These are phyloP conservation scores for Gryllus longicercus DNA, from an alignment of 2,888 invertebrate genomes.

Conservation along the genomic window DNA sequence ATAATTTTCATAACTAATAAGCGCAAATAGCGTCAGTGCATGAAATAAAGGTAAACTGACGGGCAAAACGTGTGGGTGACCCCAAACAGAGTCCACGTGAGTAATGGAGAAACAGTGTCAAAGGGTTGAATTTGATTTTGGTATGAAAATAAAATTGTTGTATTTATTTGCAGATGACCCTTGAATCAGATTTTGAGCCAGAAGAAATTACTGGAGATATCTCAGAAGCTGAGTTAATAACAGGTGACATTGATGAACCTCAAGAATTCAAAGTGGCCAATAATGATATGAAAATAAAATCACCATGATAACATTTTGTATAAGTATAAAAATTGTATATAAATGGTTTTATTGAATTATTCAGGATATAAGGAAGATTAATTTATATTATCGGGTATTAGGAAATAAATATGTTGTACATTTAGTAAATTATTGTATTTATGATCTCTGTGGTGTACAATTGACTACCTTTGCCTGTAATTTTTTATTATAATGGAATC, in stretches of 20 bases:
- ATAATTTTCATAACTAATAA: too few species aligned
- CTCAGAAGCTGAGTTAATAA: slow-evolving; percentile 25
- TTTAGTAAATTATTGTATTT: slow-evolving; percentile 20
- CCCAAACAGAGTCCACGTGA: too few species aligned
- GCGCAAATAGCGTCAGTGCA: too few species aligned
- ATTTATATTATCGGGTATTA: not conserved
- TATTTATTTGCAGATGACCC: not conserved
- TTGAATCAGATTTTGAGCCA: slow-evolving; percentile 34
- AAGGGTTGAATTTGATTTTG: too few species aligned
- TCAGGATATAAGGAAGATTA: not conserved
- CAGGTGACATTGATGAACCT: slow-evolving; percentile 29
- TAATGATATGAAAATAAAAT: not conserved
- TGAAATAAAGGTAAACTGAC: too few species aligned
- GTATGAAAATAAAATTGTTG: too few species aligned
- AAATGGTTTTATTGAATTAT: not conserved
- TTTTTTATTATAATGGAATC: not conserved
- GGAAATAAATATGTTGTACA: slow-evolving; percentile 12
- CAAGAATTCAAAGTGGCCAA: slow-evolving; percentile 35
- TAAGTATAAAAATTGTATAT: slow-evolving; percentile 6
- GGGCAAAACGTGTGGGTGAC: too few species aligned
- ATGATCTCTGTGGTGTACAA: not conserved
- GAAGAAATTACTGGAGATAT: slow-evolving; percentile 38
- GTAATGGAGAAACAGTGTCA: too few species aligned
- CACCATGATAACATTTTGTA: slow-evolving; percentile 19
- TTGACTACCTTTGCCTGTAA: not conserved